Evolutionary conservation across 2,888 invertebrate species (phyloP).

Genomic region (Drosophila nigricruria): DNA sequence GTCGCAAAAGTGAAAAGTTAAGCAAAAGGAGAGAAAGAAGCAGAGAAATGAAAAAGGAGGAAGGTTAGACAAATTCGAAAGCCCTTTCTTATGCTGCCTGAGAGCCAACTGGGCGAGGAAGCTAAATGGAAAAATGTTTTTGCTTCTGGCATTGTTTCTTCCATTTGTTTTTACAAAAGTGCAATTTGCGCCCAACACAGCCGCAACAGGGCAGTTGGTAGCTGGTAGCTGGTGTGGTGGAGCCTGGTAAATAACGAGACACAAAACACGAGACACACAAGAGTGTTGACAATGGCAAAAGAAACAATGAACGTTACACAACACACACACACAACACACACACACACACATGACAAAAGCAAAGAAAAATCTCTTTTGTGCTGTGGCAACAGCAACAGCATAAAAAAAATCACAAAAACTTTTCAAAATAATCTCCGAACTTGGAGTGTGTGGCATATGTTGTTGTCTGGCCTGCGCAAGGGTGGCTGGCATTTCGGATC

Average conservation of each 20-base stretch:
- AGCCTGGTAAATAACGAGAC: conserved; percentile 47
- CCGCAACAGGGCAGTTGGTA: conserved; percentile 38
- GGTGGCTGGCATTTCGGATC: conserved; percentile 15
- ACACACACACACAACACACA: conserved; percentile 31
- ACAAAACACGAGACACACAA: conserved; percentile 50
- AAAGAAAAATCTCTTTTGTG: conserved; percentile 74
- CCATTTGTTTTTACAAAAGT: conserved; percentile 80
- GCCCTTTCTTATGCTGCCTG: conserved; percentile 18
- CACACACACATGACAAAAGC: conserved; percentile 58
- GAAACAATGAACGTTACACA: conserved; percentile 57
- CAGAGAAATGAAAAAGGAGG: conserved; percentile 11
- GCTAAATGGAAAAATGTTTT: conserved; percentile 62
- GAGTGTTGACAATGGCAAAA: conserved; percentile 76
- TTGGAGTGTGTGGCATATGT: conserved; percentile 67
- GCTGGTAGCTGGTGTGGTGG: background rate
- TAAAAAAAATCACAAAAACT: conserved; percentile 73
- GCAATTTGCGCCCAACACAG: conserved; percentile 80
- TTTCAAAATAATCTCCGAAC: conserved; percentile 59
- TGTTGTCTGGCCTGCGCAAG: conserved; percentile 18
- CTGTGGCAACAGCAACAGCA: conserved; percentile 60
- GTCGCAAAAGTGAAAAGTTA: conserved; percentile 73
- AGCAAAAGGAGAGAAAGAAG: conserved; percentile 47
- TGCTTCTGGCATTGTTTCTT: conserved; percentile 74
- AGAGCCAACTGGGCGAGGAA: conserved; percentile 14
- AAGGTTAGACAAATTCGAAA: conserved; percentile 63